Percentiles rank a stretch among this genome's conserved stretches.
These are phyloP conservation scores for Acronicta psi DNA, from an alignment of 2,888 invertebrate species.

Conservation along the genomic window DNA sequence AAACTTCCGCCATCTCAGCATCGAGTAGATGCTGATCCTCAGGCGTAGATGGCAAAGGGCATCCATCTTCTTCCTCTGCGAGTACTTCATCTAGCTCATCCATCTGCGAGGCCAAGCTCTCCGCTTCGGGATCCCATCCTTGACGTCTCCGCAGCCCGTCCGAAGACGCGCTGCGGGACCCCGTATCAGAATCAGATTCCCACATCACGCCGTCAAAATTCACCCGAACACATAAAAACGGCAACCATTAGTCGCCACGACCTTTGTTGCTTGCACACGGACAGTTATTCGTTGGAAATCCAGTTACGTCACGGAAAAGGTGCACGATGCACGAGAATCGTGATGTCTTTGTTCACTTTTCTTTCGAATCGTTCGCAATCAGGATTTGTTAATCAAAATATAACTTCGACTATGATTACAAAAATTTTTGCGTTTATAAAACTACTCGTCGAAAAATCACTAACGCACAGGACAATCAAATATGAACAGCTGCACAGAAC, in stretches of 20 bases:
- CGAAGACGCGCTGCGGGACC: conserved; percentile 82
- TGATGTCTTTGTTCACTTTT: conserved; percentile 18
- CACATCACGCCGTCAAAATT: conserved; percentile 78
- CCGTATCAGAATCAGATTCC: conserved; percentile 84
- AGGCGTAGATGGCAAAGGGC: conserved; percentile 95
- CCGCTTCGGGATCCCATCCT: conserved; percentile 86
- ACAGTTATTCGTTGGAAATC: conserved; percentile 75
- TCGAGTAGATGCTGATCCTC: conserved; percentile 95
- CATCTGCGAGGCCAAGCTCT: conserved; percentile 84
- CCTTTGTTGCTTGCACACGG: conserved; percentile 72
- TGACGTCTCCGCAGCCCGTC: conserved; percentile 86
- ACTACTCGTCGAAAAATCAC: conserved; percentile 48
- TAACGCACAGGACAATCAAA: conserved; percentile 53
- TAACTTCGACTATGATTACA: conserved; percentile 34
- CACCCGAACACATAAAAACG: conserved; percentile 65
- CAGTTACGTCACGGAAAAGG: conserved; percentile 83
- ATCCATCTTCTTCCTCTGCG: conserved; percentile 94
- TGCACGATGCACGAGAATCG: conserved; percentile 49
- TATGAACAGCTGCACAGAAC: conserved; percentile 62
- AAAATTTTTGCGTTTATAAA: conserved; percentile 47
- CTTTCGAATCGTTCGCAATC: conserved; percentile 24
- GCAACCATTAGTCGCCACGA: conserved; percentile 75
- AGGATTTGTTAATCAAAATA: conserved; percentile 14
- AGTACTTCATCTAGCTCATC: conserved; percentile 89
- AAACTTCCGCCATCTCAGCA: conserved; percentile 95